Evolutionary conservation across 2,888 invertebrate genomes (phyloP).

Genomic region (Cantharis rufa): DNA sequence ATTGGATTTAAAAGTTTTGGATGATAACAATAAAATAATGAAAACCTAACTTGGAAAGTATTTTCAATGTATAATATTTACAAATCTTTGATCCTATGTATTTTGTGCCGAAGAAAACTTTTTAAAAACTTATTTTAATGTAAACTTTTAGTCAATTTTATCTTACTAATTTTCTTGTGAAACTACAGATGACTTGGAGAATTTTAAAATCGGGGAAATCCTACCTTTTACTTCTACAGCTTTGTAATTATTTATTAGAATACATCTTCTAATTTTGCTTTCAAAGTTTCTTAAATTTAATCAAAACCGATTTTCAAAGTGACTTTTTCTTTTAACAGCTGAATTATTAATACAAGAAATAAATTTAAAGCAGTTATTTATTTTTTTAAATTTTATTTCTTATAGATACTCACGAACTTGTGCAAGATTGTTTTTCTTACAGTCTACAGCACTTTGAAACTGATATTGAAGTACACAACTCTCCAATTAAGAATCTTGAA

Average conservation of each 20-base stretch:
- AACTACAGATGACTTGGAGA: background rate
- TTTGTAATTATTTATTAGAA: background rate
- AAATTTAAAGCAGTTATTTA: background rate
- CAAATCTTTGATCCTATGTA: background rate
- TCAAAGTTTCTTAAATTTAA: background rate
- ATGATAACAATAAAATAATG: background rate
- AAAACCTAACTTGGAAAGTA: background rate
- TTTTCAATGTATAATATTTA: background rate
- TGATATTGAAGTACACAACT: conserved; percentile 29
- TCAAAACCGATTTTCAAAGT: background rate
- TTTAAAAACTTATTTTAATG: background rate
- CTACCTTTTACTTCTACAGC: background rate
- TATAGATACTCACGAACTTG: conserved; percentile 1
- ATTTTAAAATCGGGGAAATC: background rate
- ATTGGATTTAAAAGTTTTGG: background rate
- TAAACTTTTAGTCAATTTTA: background rate
- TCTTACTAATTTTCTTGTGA: background rate
- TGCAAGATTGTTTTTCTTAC: conserved; percentile 24
- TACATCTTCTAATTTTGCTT: background rate
- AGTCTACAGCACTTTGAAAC: conserved; percentile 27
- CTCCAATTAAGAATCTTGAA: conserved; percentile 29
- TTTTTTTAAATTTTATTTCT: background rate
- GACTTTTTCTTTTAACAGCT: background rate
- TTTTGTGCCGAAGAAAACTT: background rate
- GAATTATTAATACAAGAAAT: background rate